Conservation (phyloP, 2,797 vertebrate species). For the Spatula versicolor region DNA sequence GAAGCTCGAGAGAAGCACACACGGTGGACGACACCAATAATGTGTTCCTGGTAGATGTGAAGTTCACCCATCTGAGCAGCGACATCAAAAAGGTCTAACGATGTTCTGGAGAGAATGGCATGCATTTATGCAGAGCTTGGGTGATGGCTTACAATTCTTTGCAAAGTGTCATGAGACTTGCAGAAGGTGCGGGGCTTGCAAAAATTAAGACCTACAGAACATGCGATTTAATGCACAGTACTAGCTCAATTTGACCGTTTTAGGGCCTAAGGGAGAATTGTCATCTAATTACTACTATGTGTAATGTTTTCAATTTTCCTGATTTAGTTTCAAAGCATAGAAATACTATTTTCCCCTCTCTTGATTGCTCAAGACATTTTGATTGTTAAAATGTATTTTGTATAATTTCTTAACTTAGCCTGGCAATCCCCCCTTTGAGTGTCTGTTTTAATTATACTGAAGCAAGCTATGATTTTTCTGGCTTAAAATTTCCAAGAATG, state of each 20-base stretch:
- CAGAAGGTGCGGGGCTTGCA: not conserved
- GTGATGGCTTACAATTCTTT: not conserved
- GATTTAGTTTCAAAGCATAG: slow-evolving; percentile 15
- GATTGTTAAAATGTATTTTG: slow-evolving; percentile 62
- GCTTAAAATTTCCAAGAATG: slow-evolving; percentile 55
- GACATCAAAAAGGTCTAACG: not conserved
- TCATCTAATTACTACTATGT: not conserved
- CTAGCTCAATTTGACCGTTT: not conserved
- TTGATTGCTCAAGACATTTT: slow-evolving; percentile 24
- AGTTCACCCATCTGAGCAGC: not conserved
- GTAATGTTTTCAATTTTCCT: not conserved
- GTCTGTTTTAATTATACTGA: slow-evolving; percentile 56
- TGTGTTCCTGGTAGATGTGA: not conserved
- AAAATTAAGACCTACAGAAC: not conserved
- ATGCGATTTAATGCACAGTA: not conserved
- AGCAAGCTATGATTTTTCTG: slow-evolving; percentile 50
- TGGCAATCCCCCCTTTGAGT: slow-evolving; percentile 44
- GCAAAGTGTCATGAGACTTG: not conserved
- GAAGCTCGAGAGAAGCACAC: not conserved
- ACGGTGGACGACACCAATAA: accelerated
- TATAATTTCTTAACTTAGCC: slow-evolving; percentile 63
- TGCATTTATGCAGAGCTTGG: not conserved
- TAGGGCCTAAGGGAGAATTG: not conserved
- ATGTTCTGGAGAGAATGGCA: not conserved
- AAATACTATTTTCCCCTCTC: not conserved